Evolutionary conservation across 2,113 vertebrate species (phyloP).

Genomic region (Grantiella picta): DNA sequence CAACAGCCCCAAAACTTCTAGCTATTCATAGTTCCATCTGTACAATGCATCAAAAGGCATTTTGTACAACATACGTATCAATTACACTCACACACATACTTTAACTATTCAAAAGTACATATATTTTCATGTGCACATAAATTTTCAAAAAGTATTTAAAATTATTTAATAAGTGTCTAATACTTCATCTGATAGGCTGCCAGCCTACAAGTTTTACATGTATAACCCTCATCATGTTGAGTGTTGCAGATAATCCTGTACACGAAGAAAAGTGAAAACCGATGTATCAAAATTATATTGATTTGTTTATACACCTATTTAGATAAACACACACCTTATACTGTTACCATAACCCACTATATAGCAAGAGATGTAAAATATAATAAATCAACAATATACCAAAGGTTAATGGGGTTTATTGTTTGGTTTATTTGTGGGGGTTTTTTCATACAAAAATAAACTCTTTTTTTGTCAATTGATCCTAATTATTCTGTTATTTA

Average conservation of each 20-base stretch:
- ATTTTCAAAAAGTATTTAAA: not conserved
- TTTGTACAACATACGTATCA: not conserved
- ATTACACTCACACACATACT: not conserved
- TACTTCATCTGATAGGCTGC: not conserved
- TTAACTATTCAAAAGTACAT: not conserved
- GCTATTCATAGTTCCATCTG: not conserved
- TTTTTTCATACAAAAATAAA: not conserved
- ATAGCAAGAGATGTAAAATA: not conserved
- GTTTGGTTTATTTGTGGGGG: not conserved
- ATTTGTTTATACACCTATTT: not conserved
- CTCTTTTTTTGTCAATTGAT: not conserved
- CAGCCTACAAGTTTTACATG: not conserved
- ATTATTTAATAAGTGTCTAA: not conserved
- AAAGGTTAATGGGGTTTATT: not conserved
- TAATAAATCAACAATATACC: not conserved
- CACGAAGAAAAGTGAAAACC: not conserved
- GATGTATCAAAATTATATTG: not conserved
- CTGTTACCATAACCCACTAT: not conserved
- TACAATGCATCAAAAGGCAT: not conserved
- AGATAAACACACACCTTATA: not conserved
- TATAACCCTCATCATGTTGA: not conserved
- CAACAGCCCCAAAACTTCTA: not conserved
- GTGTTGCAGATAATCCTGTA: not conserved
- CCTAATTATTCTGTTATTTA: slow-evolving; percentile 16
- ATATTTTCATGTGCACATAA: not conserved